These are phyloP conservation scores for Frieseomelitta varia DNA, from an alignment of 1,140 invertebrate genomes.

Conservation along the genomic window DNA sequence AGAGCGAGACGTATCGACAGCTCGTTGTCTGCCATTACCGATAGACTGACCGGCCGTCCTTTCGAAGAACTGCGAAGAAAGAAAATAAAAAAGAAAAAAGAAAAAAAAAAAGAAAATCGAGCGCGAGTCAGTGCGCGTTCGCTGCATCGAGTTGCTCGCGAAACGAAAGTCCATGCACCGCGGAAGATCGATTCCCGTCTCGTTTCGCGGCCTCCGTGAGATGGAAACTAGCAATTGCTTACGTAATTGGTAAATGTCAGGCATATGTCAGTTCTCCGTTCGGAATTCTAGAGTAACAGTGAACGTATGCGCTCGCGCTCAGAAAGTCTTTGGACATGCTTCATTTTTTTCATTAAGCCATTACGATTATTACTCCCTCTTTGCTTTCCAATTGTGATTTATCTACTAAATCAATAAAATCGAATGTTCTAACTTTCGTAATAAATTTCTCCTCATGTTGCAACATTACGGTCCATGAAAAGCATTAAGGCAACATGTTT, in stretches of 20 bases:
- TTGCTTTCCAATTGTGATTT: too few relatives aligned
- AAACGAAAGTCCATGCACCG: neutral
- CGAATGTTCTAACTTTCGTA: too few relatives aligned
- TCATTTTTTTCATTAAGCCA: too few relatives aligned
- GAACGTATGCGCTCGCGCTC: neutral
- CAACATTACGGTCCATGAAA: too few relatives aligned
- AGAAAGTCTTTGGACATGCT: too few relatives aligned
- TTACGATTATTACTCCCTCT: too few relatives aligned
- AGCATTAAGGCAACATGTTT: too few relatives aligned
- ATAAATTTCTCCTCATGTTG: too few relatives aligned
- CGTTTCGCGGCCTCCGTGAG: neutral
- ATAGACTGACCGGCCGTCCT: constrained; percentile 71
- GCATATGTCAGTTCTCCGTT: constrained; percentile 27
- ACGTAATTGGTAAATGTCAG: constrained; percentile 25
- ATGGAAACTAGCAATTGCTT: neutral
- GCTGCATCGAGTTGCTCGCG: constrained; percentile 31
- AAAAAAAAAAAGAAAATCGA: neutral
- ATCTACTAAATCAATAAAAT: too few relatives aligned
- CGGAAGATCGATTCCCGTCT: neutral
- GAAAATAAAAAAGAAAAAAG: neutral
- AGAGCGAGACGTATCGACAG: constrained; percentile 26
- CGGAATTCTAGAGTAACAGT: constrained; percentile 3
- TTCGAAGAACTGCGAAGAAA: constrained; percentile 23
- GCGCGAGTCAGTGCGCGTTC: neutral
- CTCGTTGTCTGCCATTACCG: constrained; percentile 61